Evolutionary conservation across 2,113 vertebrate species (phyloP), one percentile per base, ranked within the genome.

Genomic region (Petrocephalus zakoni): DNA sequence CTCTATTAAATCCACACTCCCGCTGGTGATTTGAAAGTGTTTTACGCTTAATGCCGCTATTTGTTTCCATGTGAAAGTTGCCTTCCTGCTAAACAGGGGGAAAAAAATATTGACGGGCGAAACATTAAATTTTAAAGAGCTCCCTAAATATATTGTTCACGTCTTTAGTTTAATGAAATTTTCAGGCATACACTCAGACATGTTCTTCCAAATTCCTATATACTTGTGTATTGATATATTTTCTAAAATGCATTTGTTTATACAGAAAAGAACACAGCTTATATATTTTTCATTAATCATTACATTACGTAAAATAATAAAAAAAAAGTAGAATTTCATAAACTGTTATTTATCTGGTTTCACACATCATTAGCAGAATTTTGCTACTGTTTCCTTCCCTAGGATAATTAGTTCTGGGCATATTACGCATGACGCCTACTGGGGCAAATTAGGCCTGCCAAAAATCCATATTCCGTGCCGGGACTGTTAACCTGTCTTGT

Each of bases 301-400:
- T 85, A 25, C 7, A 0, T 85, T 52, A 53, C 0, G 42, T 85
- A 53, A 53, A 85, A 53, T 82, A 22, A 19, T 46, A 2, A 29
- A 29, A n/a, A 52, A 49, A 84, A 85, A 85, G 13, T 34, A 47
- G 21, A 85, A 85, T 29, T 34, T 15, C 19, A 53, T 29, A 82
- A 82, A 47, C 17, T 42, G 52, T 86, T 86, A 37, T 86, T 34
- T 87, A 87, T 87, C n/a, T 87, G 85, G 52, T 53, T 87, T 87
- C 22, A 37, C 85, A 29, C 29, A 55, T 42, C 51, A 56, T 86
- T 34, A 85, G 82, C 22, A 19, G 46, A 85, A 56, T 86, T 52
- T 34, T 56, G n/a, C 52, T 29, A 85, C 82, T 51, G 42, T 42
- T 86, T 47, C n/a, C 8, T 87, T 58, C 19, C 53, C 29, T 52